Conservation (phyloP, 2,113 vertebrate species). For the Leucoraja erinaceus region DNA sequence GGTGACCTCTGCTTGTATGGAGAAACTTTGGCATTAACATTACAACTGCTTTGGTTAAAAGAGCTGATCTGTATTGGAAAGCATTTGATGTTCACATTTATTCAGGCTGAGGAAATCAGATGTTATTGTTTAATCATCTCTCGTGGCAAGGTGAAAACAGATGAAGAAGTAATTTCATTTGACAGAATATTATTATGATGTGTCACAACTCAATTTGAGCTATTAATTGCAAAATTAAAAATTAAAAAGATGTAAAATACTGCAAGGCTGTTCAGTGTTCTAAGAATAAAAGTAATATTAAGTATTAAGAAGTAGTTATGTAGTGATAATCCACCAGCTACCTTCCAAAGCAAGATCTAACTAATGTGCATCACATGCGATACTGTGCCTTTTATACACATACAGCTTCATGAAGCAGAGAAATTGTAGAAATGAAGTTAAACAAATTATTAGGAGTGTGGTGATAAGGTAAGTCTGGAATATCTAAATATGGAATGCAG, state of each 20-base stretch:
- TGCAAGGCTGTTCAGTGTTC: neutral
- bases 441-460: neutral
- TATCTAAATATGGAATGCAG: neutral
- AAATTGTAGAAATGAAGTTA: too few relatives aligned
- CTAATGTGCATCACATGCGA: neutral
- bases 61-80: neutral
- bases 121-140: slow-evolving; percentile 1
- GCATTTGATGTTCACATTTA: neutral
- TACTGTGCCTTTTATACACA: neutral
- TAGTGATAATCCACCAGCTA: neutral
- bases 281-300: neutral
- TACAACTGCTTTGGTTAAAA: neutral
- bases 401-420: neutral
- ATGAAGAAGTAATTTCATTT: slow-evolving; percentile 15
- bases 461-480: neutral
- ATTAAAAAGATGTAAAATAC: neutral
- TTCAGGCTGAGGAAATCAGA: neutral
- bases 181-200: slow-evolving; percentile 13
- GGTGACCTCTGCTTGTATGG: neutral
- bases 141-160: neutral
- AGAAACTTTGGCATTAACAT: neutral
- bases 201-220: slow-evolving; percentile 10
- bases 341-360: neutral
- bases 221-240: slow-evolving; percentile 26
- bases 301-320: neutral